These are phyloP conservation scores for Copsychus sechellarum DNA, from an alignment of 2,113 vertebrate genomes.

Conservation along the genomic window DNA sequence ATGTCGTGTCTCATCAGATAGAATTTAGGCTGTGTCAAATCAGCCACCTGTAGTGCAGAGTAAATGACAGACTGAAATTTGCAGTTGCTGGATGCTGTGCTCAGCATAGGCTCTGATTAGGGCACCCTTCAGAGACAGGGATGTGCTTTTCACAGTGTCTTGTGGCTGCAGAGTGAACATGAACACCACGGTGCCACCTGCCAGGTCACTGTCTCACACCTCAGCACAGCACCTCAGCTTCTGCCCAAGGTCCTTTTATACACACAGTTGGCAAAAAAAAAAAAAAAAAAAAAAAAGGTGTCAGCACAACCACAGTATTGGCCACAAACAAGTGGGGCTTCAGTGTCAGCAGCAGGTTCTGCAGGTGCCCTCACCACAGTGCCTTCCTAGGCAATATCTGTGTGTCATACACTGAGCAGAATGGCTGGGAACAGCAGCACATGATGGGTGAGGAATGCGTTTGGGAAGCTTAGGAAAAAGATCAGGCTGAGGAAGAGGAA, in stretches of 20 bases:
- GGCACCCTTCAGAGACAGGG: neutral
- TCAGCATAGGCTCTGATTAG: neutral
- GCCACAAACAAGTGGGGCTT: neutral
- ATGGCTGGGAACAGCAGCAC: neutral
- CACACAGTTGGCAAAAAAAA: rapidly evolving
- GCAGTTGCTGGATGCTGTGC: neutral
- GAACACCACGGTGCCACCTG: rapidly evolving
- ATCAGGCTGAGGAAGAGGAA: neutral
- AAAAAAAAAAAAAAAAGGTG: neutral
- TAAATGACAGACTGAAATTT: neutral
- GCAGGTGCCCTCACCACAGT: neutral
- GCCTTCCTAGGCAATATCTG: neutral
- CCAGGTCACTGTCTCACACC: neutral
- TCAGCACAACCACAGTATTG: neutral
- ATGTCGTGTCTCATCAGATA: neutral
- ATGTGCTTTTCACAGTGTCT: neutral
- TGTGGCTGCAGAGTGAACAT: neutral
- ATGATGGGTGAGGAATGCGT: neutral
- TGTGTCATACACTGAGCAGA: neutral
- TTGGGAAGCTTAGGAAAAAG: neutral
- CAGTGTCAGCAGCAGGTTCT: neutral
- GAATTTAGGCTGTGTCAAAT: neutral
- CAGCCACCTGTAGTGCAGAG: slow-evolving; percentile 2
- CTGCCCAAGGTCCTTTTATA: neutral
- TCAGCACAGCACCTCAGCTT: neutral